Evolutionary conservation across 2,888 invertebrate species (phyloP), one percentile per base, ranked within the genome.

Genomic region (Phyto melanocephala): DNA sequence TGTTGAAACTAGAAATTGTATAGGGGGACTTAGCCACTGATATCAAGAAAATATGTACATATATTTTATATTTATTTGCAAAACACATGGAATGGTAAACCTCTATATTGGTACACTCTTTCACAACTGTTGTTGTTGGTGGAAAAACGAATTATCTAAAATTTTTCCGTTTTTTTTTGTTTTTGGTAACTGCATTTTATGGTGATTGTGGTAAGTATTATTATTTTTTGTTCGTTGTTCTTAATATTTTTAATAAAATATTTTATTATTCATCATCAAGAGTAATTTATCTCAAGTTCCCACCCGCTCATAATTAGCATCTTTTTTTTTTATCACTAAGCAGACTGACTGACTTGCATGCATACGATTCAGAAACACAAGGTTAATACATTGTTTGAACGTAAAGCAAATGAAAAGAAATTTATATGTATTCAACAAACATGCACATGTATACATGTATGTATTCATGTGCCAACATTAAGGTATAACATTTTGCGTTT

Each of bases 241-340:
- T 7, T n/a, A 20, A 11, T 60, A 22, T 67, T 74, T n/a, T 63
- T 77, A 37, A 80, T 74, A 74, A 67, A 52, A 71, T 60, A 68
- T 74, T 75, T 70, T 71, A 47, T 70, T 78, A 65, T 71, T 75
- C 65, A 67, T 67, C 65, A 83, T 71, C 68, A 54, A 54, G 56
- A 78, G 78, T 62, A 81, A 76, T 83, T 83, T 83, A 83, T 83
- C 79, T 77, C 24, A 65, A 70, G 71, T 83, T 82, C 76, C 84
- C 85, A 85, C 85, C 85, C 85, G 84, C 84, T 84, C 80, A 79
- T 81, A 85, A 85, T 85, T 85, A 84, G 84, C 83, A 84, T 84
- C 80, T 77, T 77, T 65, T 60, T n/a, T n/a, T n/a, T 45, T n/a
- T 17, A 35, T 8, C 63, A 80, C 47, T 54, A 52, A 72, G 24